Evolutionary conservation across 1,140 invertebrate genomes (phyloP), one percentile per base, ranked within the genome.

Genomic region (Pseudomyrmex flavicornis): DNA sequence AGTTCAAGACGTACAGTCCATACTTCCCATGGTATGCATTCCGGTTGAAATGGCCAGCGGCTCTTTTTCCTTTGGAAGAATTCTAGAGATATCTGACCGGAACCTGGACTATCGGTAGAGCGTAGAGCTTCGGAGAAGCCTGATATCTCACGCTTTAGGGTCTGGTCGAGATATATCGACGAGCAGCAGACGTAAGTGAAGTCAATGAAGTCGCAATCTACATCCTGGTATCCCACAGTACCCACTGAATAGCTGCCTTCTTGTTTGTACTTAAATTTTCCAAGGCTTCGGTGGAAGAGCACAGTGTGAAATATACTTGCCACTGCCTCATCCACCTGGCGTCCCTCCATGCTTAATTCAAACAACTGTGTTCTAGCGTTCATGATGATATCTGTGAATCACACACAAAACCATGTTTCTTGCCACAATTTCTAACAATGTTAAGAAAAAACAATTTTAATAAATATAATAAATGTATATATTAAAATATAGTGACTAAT

Each of bases 161-260:
- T 96, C 56, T 96, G 95, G 66, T 97, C 96, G 1, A 99, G 95
- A 65, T 95, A 95, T 2, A 96, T 95, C 2, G 98, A 99, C 68
- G 97, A 97, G 94, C 98, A 98, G 93, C 98, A 98, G 1, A 99
- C 98, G 94, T 99, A 99, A 46, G 98, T 99, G 90, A 99, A 97
- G 94, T 99, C 98, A 85, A 99, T 98, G 92, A 99, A 99, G 94
- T 99, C 98, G 95, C 99, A 99, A 92, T 99, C 98, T 10, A 99
- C 97, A 95, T 99, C 99, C 87, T 98, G 97, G 91, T 98, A 98
- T 65, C 98, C 98, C 35, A 99, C 96, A 1, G 98, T 99, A 46
- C 98, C 98, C 73, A 99, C 98, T 10, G 98, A 98, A 93, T 99
- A 99, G 93, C 97, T 98, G 86, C 97, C 97, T 94, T 99, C 98